These are phyloP conservation scores for Philereme vetulata DNA, from an alignment of 2,888 invertebrate genomes.

Conservation along the genomic window DNA sequence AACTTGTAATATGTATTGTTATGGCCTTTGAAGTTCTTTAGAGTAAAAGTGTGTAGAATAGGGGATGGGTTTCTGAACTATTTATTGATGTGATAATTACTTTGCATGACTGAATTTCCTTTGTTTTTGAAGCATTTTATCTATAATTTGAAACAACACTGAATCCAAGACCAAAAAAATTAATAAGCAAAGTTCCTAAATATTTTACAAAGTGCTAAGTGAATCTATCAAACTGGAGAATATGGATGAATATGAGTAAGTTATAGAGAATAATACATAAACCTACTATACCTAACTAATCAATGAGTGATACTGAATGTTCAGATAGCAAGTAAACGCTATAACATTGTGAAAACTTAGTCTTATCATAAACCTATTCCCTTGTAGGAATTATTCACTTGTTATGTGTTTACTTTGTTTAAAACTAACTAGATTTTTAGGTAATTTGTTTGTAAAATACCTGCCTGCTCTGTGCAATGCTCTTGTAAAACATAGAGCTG, in stretches of 20 bases:
- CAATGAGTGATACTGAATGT: not conserved
- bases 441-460: constrained; percentile 37
- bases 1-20: constrained; percentile 25
- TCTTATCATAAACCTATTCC: constrained; percentile 11
- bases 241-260: constrained; percentile 32
- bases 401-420: constrained; percentile 15
- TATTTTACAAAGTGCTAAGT: constrained; percentile 21
- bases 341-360: constrained; percentile 3
- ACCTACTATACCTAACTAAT: not conserved
- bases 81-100: not conserved
- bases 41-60: constrained; percentile 18
- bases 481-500: not conserved
- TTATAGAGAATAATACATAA: constrained; percentile 2
- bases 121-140: constrained; percentile 6
- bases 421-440: constrained; percentile 46
- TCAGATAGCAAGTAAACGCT: not conserved
- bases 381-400: constrained; percentile 14
- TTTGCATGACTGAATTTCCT: constrained; percentile 2
- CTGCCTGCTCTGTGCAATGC: not conserved
- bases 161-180: constrained; percentile 6
- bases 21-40: constrained; percentile 5
- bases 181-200: not conserved
- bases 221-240: constrained; percentile 21
- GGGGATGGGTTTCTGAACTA: not conserved
- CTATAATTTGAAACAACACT: constrained; percentile 4